Conservation (phyloP, 1,140 invertebrate species). For the Heliothis subflexa region DNA sequence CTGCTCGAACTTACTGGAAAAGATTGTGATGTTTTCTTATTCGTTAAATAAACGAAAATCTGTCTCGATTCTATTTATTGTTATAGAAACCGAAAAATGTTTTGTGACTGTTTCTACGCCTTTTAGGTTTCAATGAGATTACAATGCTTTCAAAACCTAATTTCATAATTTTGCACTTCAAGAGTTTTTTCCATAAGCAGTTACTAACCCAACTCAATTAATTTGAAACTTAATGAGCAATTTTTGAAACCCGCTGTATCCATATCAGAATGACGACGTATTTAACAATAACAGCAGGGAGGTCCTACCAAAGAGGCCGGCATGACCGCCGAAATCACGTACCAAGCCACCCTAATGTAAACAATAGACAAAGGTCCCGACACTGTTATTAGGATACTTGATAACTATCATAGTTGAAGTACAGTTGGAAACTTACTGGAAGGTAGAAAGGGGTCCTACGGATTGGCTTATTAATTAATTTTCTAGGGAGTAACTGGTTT, state of each 20-base stretch:
- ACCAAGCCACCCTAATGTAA: conserved; percentile 76
- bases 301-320: conserved; percentile 78
- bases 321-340: conserved; percentile 81
- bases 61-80: too few species aligned
- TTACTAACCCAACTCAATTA: background rate
- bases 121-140: too few species aligned
- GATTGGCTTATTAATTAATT: background rate
- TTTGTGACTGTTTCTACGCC: too few species aligned
- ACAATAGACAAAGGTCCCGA: conserved; percentile 81
- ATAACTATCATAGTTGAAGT: conserved; percentile 63
- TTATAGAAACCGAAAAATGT: too few species aligned
- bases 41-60: too few species aligned
- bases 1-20: background rate
- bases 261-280: conserved; percentile 68
- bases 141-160: too few species aligned
- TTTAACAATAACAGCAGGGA: conserved; percentile 76
- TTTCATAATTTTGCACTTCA: too few species aligned
- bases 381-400: conserved; percentile 73
- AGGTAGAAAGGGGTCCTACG: background rate
- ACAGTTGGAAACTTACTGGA: conserved; percentile 16
- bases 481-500: background rate
- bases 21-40: background rate
- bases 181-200: too few species aligned
- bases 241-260: conserved; percentile 62
- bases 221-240: background rate